Base-by-base conservation (phyloP, 2,888 invertebrate species). In the Acanthococcus lagerstroemiae region DNA sequence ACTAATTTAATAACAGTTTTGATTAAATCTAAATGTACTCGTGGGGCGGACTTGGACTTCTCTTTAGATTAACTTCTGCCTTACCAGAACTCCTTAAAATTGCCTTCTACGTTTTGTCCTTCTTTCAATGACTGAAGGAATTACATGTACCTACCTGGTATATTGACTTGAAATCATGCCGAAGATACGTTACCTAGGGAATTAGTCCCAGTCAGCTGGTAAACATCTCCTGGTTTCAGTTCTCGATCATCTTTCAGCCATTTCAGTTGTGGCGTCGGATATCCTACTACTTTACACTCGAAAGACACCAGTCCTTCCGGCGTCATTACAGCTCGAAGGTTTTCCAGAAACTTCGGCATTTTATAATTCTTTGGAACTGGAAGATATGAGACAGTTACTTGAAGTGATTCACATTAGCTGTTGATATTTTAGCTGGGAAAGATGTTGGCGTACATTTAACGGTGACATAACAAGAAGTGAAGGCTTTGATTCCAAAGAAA, bases 201-300 rank as follows among this genome's bases (percentile, higher is more conserved):
- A 75, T 92, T 93, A 2, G 90, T 90, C 12, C 93, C 93, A 0
- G 91, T 91, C 17, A 93, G 78, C 74, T 92, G 92, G 76, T 93
- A 93, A 5, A 93, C 92, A 75, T 93, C 93, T 7, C 93, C 93
- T 0, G 93, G 92, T 74, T 89, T 89, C 48, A 95, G 77, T 74
- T 93, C 92, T 74, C 91, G 88, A 0, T 91, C 91, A 75, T 94
- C 94, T 77, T 92, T 94, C 76, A 90, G 93, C 93, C 93, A 93
- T 73, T 87, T 84, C 0, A 93, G 79, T 57, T 86, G 78, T 0
- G 93, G 93, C 0, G 92, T 92, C 0, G 93, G 93, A 71, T 90
- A 92, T 0, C 92, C 93, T 2, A 92, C 91, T 0, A 93, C 92
- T 76, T 93, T 93, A 75, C 93, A 93, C 74, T 93, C 93, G 74